These are phyloP conservation scores for Dolichallabes microphthalmus DNA, from an alignment of 2,113 vertebrate genomes.

Conservation along the genomic window DNA sequence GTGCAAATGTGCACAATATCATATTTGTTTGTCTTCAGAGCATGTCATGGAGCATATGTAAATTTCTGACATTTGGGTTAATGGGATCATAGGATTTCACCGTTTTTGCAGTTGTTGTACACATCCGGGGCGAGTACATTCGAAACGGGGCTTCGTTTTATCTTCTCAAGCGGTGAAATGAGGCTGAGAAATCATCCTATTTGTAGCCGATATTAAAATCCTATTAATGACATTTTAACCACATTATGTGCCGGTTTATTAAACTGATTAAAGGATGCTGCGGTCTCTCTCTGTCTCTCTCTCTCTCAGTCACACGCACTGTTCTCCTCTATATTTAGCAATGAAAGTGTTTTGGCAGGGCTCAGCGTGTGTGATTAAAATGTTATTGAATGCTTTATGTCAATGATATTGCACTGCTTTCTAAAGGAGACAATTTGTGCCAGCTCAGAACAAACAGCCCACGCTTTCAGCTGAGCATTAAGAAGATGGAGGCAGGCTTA, in stretches of 20 bases:
- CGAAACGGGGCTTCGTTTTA: background rate
- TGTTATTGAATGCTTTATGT: slow-evolving; percentile 57
- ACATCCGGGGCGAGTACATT: background rate
- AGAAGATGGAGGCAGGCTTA: slow-evolving; percentile 42
- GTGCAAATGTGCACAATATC: background rate
- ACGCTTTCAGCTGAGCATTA: slow-evolving; percentile 42
- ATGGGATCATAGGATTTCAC: slow-evolving; percentile 22
- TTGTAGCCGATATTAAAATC: slow-evolving; percentile 37
- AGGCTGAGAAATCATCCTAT: slow-evolving; percentile 24
- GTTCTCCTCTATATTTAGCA: slow-evolving; percentile 48
- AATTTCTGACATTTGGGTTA: slow-evolving; percentile 3
- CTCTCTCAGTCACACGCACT: background rate
- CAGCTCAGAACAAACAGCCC: slow-evolving; percentile 47
- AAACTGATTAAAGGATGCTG: slow-evolving; percentile 40
- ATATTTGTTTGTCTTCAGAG: background rate
- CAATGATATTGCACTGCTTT: slow-evolving; percentile 52
- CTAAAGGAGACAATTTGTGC: slow-evolving; percentile 50
- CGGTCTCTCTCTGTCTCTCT: background rate
- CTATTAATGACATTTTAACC: slow-evolving; percentile 44
- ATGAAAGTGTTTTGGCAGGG: slow-evolving; percentile 52
- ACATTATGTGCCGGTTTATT: slow-evolving; percentile 42
- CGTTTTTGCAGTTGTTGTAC: slow-evolving; percentile 3
- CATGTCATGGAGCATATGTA: background rate
- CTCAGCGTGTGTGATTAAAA: slow-evolving; percentile 50
- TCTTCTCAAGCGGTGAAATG: background rate